Evolutionary conservation across 2,888 invertebrate genomes (phyloP).

Genomic region (Gnatocerus cornutus): DNA sequence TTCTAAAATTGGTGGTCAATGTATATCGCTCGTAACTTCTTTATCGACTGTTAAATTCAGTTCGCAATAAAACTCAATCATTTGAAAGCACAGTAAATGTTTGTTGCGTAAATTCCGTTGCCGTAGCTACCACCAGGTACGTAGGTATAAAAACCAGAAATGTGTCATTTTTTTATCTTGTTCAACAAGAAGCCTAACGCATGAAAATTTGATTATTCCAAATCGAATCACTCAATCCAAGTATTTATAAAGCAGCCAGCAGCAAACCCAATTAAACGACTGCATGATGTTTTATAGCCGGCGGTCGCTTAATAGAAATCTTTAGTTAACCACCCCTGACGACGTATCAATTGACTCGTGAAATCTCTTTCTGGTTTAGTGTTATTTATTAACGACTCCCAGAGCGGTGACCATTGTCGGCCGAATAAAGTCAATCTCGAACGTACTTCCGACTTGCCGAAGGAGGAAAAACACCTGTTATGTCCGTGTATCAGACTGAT

Average conservation of each 20-base stretch:
- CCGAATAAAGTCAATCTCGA: constrained; percentile 33
- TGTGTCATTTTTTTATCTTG: constrained; percentile 25
- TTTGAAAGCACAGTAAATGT: constrained; percentile 43
- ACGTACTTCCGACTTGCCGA: constrained; percentile 3
- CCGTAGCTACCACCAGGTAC: constrained; percentile 41
- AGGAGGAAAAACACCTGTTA: constrained; percentile 37
- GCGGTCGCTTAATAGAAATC: constrained; percentile 31
- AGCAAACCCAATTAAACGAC: constrained; percentile 18
- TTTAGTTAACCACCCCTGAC: constrained; percentile 20
- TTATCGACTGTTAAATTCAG: background rate
- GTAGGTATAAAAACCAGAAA: constrained; percentile 25
- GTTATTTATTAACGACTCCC: constrained; percentile 35
- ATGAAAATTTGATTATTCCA: constrained; percentile 7
- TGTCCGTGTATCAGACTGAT: constrained; percentile 22
- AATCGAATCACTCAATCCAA: constrained; percentile 7
- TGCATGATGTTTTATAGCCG: constrained; percentile 29
- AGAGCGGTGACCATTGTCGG: constrained; percentile 12
- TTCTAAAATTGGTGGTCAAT: no score
- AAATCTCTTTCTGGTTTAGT: constrained; percentile 20
- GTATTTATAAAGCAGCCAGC: constrained; percentile 3
- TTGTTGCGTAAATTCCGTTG: constrained; percentile 29
- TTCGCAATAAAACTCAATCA: constrained; percentile 33
- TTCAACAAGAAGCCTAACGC: background rate
- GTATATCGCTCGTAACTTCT: no score
- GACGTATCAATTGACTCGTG: constrained; percentile 23